Percentiles rank a stretch among this genome's conserved stretches.
Conservation (phyloP, 2,888 invertebrate species). For the Tipula lateralis region DNA sequence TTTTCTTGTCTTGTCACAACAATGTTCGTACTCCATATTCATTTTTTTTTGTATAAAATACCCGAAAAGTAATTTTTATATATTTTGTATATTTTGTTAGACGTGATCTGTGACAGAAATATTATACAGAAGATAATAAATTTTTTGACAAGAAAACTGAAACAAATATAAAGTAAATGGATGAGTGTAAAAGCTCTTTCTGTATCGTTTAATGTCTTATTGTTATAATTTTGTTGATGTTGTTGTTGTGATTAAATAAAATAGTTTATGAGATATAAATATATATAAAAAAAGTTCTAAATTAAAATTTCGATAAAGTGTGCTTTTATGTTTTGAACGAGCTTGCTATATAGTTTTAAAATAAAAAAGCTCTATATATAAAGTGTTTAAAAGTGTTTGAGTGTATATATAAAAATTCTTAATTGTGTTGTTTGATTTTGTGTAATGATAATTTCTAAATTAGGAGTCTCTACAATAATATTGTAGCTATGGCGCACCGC, state of each 20-base stretch:
- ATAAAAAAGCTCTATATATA: not conserved
- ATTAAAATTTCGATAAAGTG: not conserved
- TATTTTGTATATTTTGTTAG: not conserved
- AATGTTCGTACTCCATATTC: not conserved
- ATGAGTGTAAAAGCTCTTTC: not conserved
- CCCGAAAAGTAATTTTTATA: not conserved
- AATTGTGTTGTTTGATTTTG: not conserved
- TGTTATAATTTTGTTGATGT: not conserved
- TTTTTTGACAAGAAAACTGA: not conserved
- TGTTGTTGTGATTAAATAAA: not conserved
- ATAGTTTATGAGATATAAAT: not conserved
- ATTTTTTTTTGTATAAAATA: not conserved
- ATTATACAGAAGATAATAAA: not conserved
- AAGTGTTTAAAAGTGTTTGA: not conserved
- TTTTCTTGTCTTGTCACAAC: not conserved
- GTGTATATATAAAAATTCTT: not conserved
- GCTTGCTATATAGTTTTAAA: not conserved
- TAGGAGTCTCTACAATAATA: not conserved
- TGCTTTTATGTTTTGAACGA: not conserved
- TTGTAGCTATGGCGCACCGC: conserved; percentile 30
- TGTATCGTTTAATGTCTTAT: conserved; percentile 6
- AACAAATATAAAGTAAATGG: not conserved
- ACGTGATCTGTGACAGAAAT: conserved; percentile 4
- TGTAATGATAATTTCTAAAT: conserved; percentile 27
- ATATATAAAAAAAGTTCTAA: not conserved